Evolutionary conservation across 2,888 invertebrate species (phyloP).

Genomic region (Phortica okadai): DNA sequence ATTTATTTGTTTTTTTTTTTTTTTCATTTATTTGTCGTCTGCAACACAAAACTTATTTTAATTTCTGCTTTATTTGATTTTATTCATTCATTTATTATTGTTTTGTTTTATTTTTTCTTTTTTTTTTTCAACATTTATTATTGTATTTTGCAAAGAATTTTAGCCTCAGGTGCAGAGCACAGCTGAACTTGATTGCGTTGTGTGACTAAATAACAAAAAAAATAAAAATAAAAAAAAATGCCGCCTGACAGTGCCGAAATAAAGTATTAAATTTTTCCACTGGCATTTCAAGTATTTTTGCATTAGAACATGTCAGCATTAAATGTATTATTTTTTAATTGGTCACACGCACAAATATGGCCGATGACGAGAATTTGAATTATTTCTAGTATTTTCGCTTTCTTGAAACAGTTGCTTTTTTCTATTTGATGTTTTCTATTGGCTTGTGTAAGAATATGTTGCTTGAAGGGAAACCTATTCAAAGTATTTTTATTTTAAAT

Average conservation of each 20-base stretch:
- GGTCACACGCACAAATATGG: background rate
- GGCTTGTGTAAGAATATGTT: too few species aligned
- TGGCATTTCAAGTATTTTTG: slow-evolving; percentile 20
- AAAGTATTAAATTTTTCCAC: background rate
- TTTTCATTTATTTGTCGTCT: background rate
- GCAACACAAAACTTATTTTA: slow-evolving; percentile 18
- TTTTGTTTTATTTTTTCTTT: background rate
- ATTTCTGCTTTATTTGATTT: slow-evolving; percentile 11
- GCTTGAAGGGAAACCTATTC: too few species aligned
- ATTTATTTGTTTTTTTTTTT: background rate
- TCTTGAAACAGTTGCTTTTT: background rate
- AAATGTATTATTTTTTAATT: slow-evolving; percentile 20
- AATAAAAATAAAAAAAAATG: background rate
- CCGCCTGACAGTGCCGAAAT: background rate
- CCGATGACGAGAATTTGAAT: background rate
- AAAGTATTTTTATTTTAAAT: too few species aligned
- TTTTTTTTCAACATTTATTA: background rate
- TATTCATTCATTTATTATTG: background rate
- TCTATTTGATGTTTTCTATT: background rate
- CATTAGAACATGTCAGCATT: slow-evolving; percentile 18
- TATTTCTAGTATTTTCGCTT: background rate
- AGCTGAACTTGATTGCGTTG: slow-evolving; percentile 24
- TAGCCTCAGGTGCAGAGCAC: slow-evolving; percentile 23
- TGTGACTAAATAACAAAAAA: background rate
- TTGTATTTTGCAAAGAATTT: slow-evolving; percentile 23